phyloP scores from a whole-genome alignment of 37 sponge, comb jelly and placozoan species.

The Spongilla lacustris region DNA sequence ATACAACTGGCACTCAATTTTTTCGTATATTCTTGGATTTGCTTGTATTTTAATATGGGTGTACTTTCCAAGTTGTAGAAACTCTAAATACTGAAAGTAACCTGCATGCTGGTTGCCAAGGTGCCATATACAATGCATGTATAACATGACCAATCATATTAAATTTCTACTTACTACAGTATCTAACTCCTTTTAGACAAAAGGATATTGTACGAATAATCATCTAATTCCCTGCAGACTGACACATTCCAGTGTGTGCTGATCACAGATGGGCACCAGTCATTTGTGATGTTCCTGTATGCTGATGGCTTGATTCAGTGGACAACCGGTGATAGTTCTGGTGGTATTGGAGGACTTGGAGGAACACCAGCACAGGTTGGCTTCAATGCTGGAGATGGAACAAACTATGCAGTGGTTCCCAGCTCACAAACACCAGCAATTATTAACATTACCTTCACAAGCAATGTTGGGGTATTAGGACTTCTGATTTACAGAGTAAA shows the following conservation, averaged over 20 bases:
- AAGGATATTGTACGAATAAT: no score
- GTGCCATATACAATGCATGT: no score
- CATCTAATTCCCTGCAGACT: slow-evolving; percentile 13
- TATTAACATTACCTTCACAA: slow-evolving; percentile 1
- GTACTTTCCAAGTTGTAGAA: no score
- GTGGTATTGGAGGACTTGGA: slow-evolving; percentile 15
- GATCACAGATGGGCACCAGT: slow-evolving; percentile 18
- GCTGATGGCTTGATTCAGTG: slow-evolving; percentile 58
- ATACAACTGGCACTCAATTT: no score
- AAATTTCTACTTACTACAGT: no score
- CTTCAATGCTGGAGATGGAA: slow-evolving; percentile 30
- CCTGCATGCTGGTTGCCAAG: no score
- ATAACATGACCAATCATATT: no score
- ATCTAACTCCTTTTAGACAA: no score
- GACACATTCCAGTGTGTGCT: slow-evolving; percentile 64
- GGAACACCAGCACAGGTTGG: slow-evolving; percentile 30
- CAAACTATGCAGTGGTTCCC: not conserved
- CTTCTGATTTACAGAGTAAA: not conserved
- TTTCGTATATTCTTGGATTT: no score
- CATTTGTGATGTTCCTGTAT: slow-evolving; percentile 56
- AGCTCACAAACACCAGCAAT: slow-evolving; percentile 12
- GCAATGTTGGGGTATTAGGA: slow-evolving; percentile 11
- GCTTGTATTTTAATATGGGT: no score
- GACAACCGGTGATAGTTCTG: slow-evolving; percentile 37
- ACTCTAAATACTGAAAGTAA: no score